Conservation (phyloP, 2,113 vertebrate genomes). For the Atractosteus spatula region DNA sequence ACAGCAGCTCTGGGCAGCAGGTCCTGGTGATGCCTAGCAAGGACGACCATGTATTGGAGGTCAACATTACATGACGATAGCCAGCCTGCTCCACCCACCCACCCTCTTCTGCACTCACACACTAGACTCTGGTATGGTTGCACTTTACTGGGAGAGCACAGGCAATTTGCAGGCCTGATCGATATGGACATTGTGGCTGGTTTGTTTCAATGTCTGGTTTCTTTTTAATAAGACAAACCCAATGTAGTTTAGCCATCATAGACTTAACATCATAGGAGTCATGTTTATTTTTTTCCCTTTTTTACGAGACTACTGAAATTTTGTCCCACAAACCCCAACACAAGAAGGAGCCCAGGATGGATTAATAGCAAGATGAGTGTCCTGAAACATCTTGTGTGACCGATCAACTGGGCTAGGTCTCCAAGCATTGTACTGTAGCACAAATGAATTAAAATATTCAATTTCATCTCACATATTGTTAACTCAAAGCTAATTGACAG, state of each 20-base stretch:
- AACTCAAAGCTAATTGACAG: too few species aligned
- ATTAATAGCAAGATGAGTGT: too few species aligned
- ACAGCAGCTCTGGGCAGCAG: constrained; percentile 76
- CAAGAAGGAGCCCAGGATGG: too few species aligned
- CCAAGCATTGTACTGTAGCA: too few species aligned
- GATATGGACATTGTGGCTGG: not conserved
- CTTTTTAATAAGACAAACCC: not conserved
- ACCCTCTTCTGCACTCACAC: not conserved
- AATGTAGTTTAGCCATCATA: not conserved
- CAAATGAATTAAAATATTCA: too few species aligned
- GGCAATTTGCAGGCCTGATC: constrained; percentile 25
- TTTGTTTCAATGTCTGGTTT: not conserved
- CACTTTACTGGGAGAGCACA: constrained; percentile 37
- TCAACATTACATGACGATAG: constrained; percentile 86
- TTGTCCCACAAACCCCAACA: too few species aligned
- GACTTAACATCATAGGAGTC: too few species aligned
- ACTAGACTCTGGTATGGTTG: constrained; percentile 45
- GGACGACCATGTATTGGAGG: constrained; percentile 92
- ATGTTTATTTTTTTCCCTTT: too few species aligned
- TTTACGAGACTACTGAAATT: too few species aligned
- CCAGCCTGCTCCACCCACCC: not conserved
- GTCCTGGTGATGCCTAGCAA: constrained; percentile 87
- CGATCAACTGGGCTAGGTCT: too few species aligned
- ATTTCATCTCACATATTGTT: too few species aligned
- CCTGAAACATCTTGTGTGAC: too few species aligned